Evolutionary conservation across 2,113 vertebrate genomes (phyloP), one percentile per base, ranked within the genome.

Genomic region (Grammomys dolichurus): DNA sequence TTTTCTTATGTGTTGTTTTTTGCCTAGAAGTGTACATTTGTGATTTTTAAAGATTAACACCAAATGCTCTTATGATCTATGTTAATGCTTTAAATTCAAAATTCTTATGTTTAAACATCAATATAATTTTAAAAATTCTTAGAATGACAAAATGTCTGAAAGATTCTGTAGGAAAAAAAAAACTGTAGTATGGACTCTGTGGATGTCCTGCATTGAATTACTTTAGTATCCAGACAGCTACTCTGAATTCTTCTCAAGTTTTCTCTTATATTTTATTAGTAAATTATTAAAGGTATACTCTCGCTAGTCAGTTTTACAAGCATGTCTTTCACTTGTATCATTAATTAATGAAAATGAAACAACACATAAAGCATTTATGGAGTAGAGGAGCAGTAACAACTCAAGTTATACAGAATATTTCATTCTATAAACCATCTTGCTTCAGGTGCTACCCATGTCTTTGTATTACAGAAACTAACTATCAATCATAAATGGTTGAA

Each of bases 1-100:
- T 90, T 94, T 24, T 80, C 77, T 46, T 91, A 63, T 14, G n/a
- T 19, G 36, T 73, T 40, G 0, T 13, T 95, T 94, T 90, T 92
- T 5, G 86, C 14, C 48, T 87, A 26, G 5, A 93, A 76, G 5
- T 76, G 0, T 46, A 5, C 85, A 10, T 72, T 78, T 78, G 10
- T 31, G 28, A 78, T 78, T 51, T 78, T 78, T 78, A 28, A 54
- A 78, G 12, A 10, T 7, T 89, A 87, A 94, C 14, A 81, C 0
- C 56, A 75, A 84, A 31, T 93, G 33, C 12, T 95, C 67, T 91
- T 72, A 22, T 56, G 56, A 76, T 91, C 85, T 72, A 19, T 69
- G 33, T 33, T 69, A 60, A 36, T 12, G 48, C 70, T 93, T 95
- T 92, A 69, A 92, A 96, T 65, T 5, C 10, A 90, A 92, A 93